A percentile compares a stretch with the other conserved stretches of the same genome.
Evolutionary conservation across 2,888 invertebrate genomes (phyloP).

Genomic region (Tenthredo amoena): DNA sequence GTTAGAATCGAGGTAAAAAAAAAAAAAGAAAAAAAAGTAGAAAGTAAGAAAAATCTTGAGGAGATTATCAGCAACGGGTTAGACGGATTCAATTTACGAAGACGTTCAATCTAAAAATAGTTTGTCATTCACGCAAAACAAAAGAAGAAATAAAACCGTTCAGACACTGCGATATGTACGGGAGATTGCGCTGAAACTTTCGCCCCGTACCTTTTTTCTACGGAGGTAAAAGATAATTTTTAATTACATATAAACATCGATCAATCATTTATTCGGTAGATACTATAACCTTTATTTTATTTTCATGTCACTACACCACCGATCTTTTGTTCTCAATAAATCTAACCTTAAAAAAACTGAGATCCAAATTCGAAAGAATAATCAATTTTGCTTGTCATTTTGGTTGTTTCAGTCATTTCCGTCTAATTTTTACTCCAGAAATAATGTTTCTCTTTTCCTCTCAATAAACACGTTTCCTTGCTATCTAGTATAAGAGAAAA

Average conservation of each 20-base stretch:
- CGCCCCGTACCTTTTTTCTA: background rate
- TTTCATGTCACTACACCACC: background rate
- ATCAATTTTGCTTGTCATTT: no score
- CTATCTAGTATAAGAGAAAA: no score
- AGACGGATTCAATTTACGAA: slow-evolving; percentile 8
- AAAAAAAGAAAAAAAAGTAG: background rate
- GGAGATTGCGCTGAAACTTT: slow-evolving; percentile 8
- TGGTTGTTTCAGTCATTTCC: no score
- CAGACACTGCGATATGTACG: slow-evolving; percentile 13
- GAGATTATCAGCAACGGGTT: background rate
- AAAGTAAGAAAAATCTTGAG: background rate
- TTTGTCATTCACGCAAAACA: background rate
- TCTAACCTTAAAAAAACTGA: background rate
- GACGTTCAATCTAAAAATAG: slow-evolving; percentile 15
- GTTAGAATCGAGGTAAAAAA: background rate
- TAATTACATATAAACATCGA: background rate
- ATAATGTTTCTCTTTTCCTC: no score
- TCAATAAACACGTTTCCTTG: no score
- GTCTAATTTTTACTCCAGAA: no score
- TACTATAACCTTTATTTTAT: background rate
- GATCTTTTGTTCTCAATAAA: background rate
- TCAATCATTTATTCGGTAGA: background rate
- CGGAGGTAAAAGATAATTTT: slow-evolving; percentile 10
- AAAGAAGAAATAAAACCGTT: background rate
- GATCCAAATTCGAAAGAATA: no score